Conservation (phyloP, 2,113 vertebrate species). For the Genyomyrus donnyi region DNA sequence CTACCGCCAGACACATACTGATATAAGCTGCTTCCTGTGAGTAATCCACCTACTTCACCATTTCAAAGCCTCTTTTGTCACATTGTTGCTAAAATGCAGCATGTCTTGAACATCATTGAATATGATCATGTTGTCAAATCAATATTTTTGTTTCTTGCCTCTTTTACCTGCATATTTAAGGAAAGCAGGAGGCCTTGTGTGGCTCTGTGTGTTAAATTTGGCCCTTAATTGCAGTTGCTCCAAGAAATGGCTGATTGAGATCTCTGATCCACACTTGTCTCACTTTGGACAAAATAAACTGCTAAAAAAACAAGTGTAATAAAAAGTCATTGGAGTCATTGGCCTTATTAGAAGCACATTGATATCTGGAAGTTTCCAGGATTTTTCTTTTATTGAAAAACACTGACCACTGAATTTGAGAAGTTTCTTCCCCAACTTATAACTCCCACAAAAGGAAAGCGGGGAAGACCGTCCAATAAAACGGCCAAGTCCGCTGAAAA, state of each 20-base stretch:
- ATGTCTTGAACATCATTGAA: neutral
- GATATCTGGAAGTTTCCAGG: neutral
- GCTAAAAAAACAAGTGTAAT: neutral
- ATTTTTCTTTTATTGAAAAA: neutral
- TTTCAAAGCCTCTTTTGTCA: neutral
- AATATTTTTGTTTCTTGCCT: neutral
- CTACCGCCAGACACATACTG: neutral
- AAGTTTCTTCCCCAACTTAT: slow-evolving; percentile 28
- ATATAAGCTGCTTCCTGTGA: neutral
- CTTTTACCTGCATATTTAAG: neutral
- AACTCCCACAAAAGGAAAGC: slow-evolving; percentile 74
- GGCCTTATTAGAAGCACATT: neutral
- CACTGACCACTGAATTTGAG: neutral
- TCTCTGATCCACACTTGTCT: neutral
- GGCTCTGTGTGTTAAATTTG: neutral
- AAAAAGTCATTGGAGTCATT: neutral
- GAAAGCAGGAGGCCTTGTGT: neutral
- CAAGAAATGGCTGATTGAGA: neutral
- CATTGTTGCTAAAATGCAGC: neutral
- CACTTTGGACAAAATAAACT: neutral
- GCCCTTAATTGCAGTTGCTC: neutral
- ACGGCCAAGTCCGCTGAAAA: slow-evolving; percentile 62
- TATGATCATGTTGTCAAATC: neutral
- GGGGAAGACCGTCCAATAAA: slow-evolving; percentile 66
- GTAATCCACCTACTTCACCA: neutral